Evolutionary conservation across 2,797 vertebrate species (phyloP), one percentile per base, ranked within the genome.

Genomic region (Coregonus suidteri): DNA sequence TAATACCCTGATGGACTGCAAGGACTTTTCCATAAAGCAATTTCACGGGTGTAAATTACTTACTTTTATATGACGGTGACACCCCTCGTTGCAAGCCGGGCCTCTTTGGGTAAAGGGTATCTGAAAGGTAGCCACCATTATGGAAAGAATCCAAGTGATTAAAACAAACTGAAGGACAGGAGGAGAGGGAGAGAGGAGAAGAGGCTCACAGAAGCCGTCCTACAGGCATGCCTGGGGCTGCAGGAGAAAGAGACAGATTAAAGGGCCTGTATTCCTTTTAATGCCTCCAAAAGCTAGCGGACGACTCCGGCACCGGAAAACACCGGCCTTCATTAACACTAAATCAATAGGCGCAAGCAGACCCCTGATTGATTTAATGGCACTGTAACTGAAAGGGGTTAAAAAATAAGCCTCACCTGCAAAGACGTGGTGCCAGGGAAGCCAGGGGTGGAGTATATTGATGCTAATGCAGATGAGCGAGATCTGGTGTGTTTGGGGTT

Each of bases 211-310:
- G 20, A 85, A 82, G 75, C 82, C 79, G 4, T 87, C 86, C 95
- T 96, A 93, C 95, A 95, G 96, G 95, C 92, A 94, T 93, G 95
- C 95, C 95, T 91, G 95, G 93, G 95, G 95, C 95, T 92, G 94
- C 93, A 94, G 95, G 94, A 95, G 91, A 95, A 93, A 93, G 87
- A 84, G 70, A n/a, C 94, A 96, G 95, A 96, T 96, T 96, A 96
- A 96, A 96, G 95, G 94, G 93, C 86, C 94, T 92, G 94, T 96
- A 96, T 96, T 96, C 95, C 95, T 96, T 96, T 96, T 96, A 95
- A 96, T 95, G 95, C 96, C 94, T 95, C 91, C 81, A 75, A 86
- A 73, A 69, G 93, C 92, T 95, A 81, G 81, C 79, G 75, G 78
- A 75, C 78, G 78, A 83, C 77, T 84, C 84, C 74, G 62, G 72